Percentiles rank a stretch among this genome's conserved stretches.
Conservation (phyloP, 2,888 invertebrate species). For the Atrina japonica region DNA sequence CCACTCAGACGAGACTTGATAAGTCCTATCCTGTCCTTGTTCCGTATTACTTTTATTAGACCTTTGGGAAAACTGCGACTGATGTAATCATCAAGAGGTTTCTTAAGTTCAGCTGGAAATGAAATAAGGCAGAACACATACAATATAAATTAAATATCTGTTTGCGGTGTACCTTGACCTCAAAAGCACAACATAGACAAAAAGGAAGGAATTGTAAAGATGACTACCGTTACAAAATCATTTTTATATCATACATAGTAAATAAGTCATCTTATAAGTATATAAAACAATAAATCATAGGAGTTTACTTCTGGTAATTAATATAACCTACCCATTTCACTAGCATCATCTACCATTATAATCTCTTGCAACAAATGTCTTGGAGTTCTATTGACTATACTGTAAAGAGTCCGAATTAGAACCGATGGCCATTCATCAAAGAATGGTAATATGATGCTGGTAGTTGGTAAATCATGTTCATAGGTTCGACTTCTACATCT, state of each 20-base stretch:
- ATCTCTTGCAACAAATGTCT: constrained; percentile 66
- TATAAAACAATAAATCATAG: not conserved
- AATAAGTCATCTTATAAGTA: too few relatives aligned
- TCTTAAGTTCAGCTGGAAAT: constrained; percentile 26
- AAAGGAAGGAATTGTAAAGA: too few relatives aligned
- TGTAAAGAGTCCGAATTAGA: constrained; percentile 69
- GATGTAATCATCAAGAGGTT: constrained; percentile 49
- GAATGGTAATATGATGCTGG: constrained; percentile 71
- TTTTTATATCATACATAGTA: too few relatives aligned
- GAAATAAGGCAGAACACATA: not conserved
- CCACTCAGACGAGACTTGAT: constrained; percentile 70
- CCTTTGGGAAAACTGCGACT: constrained; percentile 52
- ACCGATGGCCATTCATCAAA: constrained; percentile 73
- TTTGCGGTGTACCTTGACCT: too few relatives aligned
- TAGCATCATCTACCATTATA: constrained; percentile 70
- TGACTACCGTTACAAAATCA: too few relatives aligned
- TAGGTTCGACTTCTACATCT: constrained; percentile 54
- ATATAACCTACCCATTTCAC: constrained; percentile 59
- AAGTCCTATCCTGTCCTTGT: constrained; percentile 62
- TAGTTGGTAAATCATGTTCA: constrained; percentile 62
- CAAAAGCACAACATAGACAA: too few relatives aligned
- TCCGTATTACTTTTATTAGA: constrained; percentile 61
- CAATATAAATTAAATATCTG: not conserved
- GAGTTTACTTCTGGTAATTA: not conserved
- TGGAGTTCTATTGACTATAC: constrained; percentile 69